phyloP scores from a whole-genome alignment of 2,113 vertebrate species.

The Hypomesus transpacificus region DNA sequence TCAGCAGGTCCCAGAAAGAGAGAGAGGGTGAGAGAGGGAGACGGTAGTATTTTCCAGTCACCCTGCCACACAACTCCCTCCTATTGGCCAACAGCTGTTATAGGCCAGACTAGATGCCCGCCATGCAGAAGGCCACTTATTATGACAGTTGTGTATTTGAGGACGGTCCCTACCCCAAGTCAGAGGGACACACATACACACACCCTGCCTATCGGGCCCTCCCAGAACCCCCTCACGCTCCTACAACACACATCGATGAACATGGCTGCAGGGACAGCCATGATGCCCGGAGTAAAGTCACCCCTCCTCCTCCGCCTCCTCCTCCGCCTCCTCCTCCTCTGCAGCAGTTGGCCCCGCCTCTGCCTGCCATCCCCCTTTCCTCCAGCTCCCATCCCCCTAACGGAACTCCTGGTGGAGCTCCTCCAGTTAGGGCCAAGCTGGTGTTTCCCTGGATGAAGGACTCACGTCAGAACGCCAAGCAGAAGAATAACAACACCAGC shows the following conservation, averaged over 20 bases:
- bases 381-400: neutral
- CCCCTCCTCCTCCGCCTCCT: too few species aligned
- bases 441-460: constrained; percentile 1
- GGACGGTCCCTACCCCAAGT: neutral
- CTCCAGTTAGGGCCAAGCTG: neutral
- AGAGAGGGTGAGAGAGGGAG: too few species aligned
- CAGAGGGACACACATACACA: neutral
- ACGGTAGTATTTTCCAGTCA: too few species aligned
- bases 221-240: too few species aligned
- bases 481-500: neutral
- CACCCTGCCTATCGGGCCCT: neutral
- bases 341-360: neutral
- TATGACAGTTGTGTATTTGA: neutral
- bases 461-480: neutral
- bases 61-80: too few species aligned
- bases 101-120: neutral
- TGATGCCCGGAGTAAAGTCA: too few species aligned
- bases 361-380: neutral
- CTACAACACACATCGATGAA: too few species aligned
- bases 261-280: too few species aligned
- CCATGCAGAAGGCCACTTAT: neutral
- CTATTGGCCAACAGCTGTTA: neutral
- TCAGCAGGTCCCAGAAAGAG: too few species aligned
- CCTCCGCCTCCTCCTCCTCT: too few species aligned
- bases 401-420: too few species aligned